These are phyloP conservation scores for Zaprionus inermis DNA, from an alignment of 1,140 invertebrate species.

Conservation along the genomic window DNA sequence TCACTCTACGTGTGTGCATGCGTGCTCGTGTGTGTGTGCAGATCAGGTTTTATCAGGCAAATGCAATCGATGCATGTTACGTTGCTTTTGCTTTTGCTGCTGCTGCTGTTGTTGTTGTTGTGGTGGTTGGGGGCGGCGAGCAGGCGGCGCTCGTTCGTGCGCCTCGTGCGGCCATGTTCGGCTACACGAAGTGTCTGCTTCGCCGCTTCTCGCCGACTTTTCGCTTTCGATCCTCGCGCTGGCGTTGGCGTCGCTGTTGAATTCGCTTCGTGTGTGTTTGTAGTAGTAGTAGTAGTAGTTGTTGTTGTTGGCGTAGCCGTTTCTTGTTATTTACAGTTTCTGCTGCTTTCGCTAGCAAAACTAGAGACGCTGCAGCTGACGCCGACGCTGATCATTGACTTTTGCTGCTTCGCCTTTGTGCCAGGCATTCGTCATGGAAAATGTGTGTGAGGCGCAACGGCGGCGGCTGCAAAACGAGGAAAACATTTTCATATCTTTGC, in stretches of 20 bases:
- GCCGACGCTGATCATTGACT: constrained; percentile 74
- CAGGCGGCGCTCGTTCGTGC: constrained; percentile 34
- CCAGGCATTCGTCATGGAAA: constrained; percentile 73
- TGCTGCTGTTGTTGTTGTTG: too few relatives aligned
- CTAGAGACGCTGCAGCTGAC: constrained; percentile 48
- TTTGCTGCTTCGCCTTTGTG: constrained; percentile 75
- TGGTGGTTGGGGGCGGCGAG: constrained; percentile 43
- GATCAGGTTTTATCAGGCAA: constrained; percentile 79
- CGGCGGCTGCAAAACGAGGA: constrained; percentile 50
- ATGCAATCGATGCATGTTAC: constrained; percentile 71
- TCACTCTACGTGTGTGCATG: constrained; percentile 12
- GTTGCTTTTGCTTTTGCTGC: constrained; percentile 4
- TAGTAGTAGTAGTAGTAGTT: constrained; percentile 15
- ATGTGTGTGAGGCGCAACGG: constrained; percentile 45
- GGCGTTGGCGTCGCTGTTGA: constrained; percentile 30
- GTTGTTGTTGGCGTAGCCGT: constrained; percentile 56
- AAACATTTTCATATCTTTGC: constrained; percentile 36
- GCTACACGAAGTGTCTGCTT: constrained; percentile 45
- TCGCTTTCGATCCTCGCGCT: constrained; percentile 57
- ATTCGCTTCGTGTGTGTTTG: constrained; percentile 21
- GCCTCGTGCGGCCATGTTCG: constrained; percentile 31
- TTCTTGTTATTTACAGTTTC: constrained; percentile 81
- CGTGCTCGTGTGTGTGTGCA: constrained; percentile 30
- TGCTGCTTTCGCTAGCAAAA: constrained; percentile 76
- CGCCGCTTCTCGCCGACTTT: constrained; percentile 66